These are phyloP conservation scores for Strigamia maritima DNA, from an alignment of 2,888 invertebrate genomes.

Conservation along the genomic window DNA sequence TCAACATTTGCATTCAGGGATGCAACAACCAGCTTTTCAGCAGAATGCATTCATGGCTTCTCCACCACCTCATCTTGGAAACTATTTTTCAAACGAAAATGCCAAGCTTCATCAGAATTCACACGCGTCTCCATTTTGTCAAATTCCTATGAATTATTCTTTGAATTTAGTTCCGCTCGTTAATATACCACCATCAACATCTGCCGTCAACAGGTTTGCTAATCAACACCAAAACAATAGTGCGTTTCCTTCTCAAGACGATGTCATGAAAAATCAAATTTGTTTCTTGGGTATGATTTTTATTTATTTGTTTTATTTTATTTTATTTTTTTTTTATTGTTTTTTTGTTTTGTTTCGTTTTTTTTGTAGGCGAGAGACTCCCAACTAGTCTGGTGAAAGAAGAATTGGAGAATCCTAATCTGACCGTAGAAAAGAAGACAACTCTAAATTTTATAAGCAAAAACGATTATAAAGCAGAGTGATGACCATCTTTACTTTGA, in stretches of 20 bases:
- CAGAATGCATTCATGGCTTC: slow-evolving; percentile 1
- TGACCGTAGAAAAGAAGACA: not conserved
- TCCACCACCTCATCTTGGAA: not conserved
- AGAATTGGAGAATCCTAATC: not conserved
- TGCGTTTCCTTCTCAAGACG: not conserved
- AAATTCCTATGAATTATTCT: not conserved
- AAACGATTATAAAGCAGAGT: slow-evolving; percentile 7
- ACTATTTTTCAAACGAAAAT: not conserved
- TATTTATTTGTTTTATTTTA: not conserved
- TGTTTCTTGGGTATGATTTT: not conserved
- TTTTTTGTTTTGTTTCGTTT: not conserved
- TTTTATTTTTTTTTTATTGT: not conserved
- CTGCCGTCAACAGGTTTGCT: not conserved
- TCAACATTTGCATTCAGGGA: not conserved
- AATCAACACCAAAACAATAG: not conserved
- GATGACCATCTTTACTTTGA: not conserved
- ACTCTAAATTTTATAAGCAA: slow-evolving; percentile 2
- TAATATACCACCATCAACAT: not conserved
- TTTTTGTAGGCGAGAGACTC: not conserved
- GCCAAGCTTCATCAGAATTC: slow-evolving; percentile 15
- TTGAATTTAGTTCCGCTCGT: not conserved
- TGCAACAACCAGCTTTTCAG: not conserved
- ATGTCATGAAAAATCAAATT: slow-evolving; percentile 1
- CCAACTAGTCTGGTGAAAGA: not conserved
- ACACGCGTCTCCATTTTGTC: slow-evolving; percentile 13